Conservation (phyloP, 2,113 vertebrate species). For the Puntigrus tetrazona region DNA sequence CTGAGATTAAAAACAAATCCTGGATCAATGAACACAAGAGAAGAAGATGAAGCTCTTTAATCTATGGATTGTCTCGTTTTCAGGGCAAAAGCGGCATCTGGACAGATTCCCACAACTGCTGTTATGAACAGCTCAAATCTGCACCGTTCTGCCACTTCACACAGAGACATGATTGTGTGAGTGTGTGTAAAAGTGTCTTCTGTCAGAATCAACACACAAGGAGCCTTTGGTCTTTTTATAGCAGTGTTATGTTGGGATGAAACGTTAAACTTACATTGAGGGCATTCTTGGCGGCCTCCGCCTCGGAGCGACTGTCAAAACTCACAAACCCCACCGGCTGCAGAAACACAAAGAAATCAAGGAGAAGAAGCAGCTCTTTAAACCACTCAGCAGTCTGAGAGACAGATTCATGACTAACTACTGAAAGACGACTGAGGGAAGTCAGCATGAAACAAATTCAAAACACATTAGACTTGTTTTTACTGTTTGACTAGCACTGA, state of each 20-base stretch:
- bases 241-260: neutral
- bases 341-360: slow-evolving; percentile 11
- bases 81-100: neutral
- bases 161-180: neutral
- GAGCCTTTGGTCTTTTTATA: slow-evolving; percentile 11
- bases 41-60: neutral
- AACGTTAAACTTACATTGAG: slow-evolving; percentile 47
- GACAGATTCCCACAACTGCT: neutral
- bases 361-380: neutral
- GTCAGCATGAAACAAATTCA: neutral
- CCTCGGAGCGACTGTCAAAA: slow-evolving; percentile 53
- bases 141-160: neutral
- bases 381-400: neutral
- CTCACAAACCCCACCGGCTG: slow-evolving; percentile 42
- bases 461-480: neutral
- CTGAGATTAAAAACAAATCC: slow-evolving; percentile 73
- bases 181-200: slow-evolving; percentile 23
- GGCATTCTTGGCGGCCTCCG: slow-evolving; percentile 49
- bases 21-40: neutral
- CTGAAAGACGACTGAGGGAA: neutral
- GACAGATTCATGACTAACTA: neutral
- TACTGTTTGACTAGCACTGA: neutral
- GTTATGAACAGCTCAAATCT: neutral
- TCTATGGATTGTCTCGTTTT: neutral
- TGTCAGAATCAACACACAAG: neutral